Evolutionary conservation across 2,797 vertebrate species (phyloP).

Genomic region (Siniperca undulata): DNA sequence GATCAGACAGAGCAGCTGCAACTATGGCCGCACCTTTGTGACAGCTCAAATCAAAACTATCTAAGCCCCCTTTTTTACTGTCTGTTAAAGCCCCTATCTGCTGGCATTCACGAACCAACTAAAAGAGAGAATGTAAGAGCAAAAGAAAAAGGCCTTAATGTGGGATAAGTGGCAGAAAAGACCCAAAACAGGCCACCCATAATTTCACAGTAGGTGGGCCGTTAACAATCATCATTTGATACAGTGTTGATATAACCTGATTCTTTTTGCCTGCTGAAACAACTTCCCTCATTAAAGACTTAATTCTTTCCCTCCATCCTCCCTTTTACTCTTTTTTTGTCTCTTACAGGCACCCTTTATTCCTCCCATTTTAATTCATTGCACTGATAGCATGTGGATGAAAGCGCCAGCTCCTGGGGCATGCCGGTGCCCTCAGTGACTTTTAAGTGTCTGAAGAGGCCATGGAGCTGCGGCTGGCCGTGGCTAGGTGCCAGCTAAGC

Average conservation of each 20-base stretch:
- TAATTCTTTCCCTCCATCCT: slow-evolving; percentile 67
- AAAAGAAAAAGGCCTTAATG: slow-evolving; percentile 57
- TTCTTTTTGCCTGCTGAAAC: slow-evolving; percentile 74
- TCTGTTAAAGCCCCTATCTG: slow-evolving; percentile 47
- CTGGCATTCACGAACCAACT: slow-evolving; percentile 43
- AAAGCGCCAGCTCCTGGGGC: slow-evolving; percentile 67
- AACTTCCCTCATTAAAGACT: slow-evolving; percentile 79
- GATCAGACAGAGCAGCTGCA: slow-evolving; percentile 61
- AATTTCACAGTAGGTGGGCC: slow-evolving; percentile 81
- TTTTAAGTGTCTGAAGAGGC: slow-evolving; percentile 77
- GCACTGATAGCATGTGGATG: slow-evolving; percentile 51
- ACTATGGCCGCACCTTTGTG: slow-evolving; percentile 52
- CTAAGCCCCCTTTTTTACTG: slow-evolving; percentile 9
- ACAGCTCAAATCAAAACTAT: slow-evolving; percentile 63
- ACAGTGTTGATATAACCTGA: slow-evolving; percentile 75
- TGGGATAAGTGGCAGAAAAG: slow-evolving; percentile 69
- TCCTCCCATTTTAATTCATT: slow-evolving; percentile 39
- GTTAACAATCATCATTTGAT: slow-evolving; percentile 75
- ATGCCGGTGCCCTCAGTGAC: slow-evolving; percentile 71
- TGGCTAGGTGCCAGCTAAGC: slow-evolving; percentile 76
- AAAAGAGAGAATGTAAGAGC: slow-evolving; percentile 49
- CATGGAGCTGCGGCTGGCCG: slow-evolving; percentile 66
- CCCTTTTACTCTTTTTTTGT: slow-evolving; percentile 46
- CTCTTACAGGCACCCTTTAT: slow-evolving; percentile 44
- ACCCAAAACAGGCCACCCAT: slow-evolving; percentile 77